A percentile compares a stretch with the other conserved stretches of the same genome.
These are phyloP conservation scores for Callocephalon fimbriatum DNA, from an alignment of 2,113 vertebrate species.

Conservation along the genomic window DNA sequence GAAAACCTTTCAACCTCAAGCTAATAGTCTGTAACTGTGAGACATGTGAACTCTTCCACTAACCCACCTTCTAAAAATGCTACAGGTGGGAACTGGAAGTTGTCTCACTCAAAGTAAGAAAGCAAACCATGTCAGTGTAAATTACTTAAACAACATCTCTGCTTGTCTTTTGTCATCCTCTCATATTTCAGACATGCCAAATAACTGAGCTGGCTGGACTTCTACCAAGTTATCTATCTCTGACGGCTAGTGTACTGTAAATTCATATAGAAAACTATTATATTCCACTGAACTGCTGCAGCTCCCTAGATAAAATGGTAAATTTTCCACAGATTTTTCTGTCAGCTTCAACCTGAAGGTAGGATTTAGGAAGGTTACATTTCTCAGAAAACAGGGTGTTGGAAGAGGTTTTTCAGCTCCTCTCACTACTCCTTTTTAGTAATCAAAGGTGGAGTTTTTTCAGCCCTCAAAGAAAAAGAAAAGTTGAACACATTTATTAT, in stretches of 20 bases:
- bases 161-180: conserved; percentile 43
- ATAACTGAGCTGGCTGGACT: conserved; percentile 27
- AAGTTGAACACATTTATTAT: conserved; percentile 1
- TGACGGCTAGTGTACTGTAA: conserved; percentile 16
- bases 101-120: conserved; percentile 1
- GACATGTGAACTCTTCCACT: accelerated
- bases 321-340: conserved; percentile 60
- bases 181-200: conserved; percentile 14
- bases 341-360: conserved; percentile 54
- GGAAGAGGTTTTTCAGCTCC: conserved; percentile 9
- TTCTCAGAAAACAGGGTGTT: conserved; percentile 18
- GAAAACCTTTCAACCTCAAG: neutral
- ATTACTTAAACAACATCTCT: conserved; percentile 52
- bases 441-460: neutral
- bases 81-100: neutral
- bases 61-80: neutral
- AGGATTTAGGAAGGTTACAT: conserved; percentile 61
- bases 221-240: conserved; percentile 50
- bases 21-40: neutral
- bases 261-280: conserved; percentile 59
- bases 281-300: conserved; percentile 46
- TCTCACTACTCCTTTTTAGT: neutral
- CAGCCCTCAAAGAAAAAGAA: conserved; percentile 30
- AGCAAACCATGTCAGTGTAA: conserved; percentile 42
- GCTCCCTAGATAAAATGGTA: conserved; percentile 59